A percentile compares a stretch with the other conserved stretches of the same genome.
Evolutionary conservation across 1,140 invertebrate species (phyloP).

Genomic region (Drosophila guanche): DNA sequence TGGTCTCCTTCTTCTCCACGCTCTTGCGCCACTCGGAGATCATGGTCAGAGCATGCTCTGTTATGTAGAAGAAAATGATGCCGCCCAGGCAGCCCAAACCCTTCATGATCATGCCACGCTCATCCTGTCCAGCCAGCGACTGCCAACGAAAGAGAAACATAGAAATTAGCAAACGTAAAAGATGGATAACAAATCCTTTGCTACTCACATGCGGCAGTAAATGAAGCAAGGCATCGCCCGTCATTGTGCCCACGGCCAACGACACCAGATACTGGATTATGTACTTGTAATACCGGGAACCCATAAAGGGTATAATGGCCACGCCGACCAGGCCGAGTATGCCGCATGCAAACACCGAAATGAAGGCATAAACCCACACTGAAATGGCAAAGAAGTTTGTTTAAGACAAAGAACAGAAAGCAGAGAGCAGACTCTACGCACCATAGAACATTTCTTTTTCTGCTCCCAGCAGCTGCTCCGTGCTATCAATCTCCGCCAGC

Average conservation of each 20-base stretch:
- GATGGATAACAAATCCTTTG: background rate
- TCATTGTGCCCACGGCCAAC: constrained; percentile 94
- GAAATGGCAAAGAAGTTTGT: constrained; percentile 42
- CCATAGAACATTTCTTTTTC: constrained; percentile 77
- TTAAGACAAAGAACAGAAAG: too few species aligned
- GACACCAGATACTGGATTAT: constrained; percentile 96
- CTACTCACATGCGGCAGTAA: constrained; percentile 93
- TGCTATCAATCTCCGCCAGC: constrained; percentile 50
- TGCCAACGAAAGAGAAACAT: constrained; percentile 10
- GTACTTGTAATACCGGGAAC: constrained; percentile 94
- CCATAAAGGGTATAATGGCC: constrained; percentile 94
- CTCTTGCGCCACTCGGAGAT: constrained; percentile 91
- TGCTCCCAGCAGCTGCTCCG: constrained; percentile 13
- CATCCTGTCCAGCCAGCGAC: constrained; percentile 71
- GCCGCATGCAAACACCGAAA: constrained; percentile 92
- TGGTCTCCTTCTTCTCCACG: constrained; percentile 85
- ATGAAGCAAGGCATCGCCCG: constrained; percentile 96
- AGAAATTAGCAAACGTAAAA: background rate
- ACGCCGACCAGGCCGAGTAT: constrained; percentile 92
- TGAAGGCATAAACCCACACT: constrained; percentile 93
- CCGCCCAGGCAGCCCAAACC: constrained; percentile 91
- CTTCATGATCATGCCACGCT: constrained; percentile 89
- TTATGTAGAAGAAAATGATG: constrained; percentile 94
- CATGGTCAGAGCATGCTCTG: constrained; percentile 91
- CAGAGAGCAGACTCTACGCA: constrained; percentile 18